phyloP scores from a whole-genome alignment of 2,113 vertebrate species.

The Pteruthius melanotis region DNA sequence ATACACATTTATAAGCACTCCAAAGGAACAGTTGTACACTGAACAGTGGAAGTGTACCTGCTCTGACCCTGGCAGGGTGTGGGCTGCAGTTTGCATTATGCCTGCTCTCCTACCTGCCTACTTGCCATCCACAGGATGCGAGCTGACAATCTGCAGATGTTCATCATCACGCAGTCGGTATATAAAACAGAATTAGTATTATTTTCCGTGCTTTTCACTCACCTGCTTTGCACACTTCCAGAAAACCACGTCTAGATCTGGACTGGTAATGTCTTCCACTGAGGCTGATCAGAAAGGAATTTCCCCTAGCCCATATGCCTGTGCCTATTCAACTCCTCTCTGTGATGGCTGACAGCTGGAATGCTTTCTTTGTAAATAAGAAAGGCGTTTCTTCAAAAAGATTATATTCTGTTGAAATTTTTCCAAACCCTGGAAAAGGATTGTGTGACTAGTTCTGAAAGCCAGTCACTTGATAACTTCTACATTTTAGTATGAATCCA shows the following conservation, averaged over 20 bases:
- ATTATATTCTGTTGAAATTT: background rate
- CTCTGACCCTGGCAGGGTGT: background rate
- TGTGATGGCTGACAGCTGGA: background rate
- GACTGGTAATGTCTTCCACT: background rate
- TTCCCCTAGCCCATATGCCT: background rate
- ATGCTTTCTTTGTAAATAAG: background rate
- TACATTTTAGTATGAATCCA: background rate
- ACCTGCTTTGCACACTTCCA: background rate
- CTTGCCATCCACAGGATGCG: background rate
- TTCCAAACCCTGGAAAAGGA: background rate
- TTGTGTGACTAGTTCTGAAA: background rate
- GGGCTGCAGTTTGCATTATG: background rate
- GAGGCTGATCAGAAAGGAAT: background rate
- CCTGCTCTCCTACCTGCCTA: background rate
- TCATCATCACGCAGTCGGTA: background rate
- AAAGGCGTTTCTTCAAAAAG: background rate
- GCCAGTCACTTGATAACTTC: background rate
- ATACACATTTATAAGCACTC: background rate
- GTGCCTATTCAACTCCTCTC: background rate
- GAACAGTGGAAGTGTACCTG: background rate
- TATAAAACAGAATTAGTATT: background rate
- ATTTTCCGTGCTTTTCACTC: background rate
- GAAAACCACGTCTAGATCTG: background rate
- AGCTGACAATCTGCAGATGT: background rate
- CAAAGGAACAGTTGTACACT: background rate